Evolutionary conservation across 2,888 invertebrate genomes (phyloP), one percentile per base, ranked within the genome.

Genomic region (Stratiomys singularior): DNA sequence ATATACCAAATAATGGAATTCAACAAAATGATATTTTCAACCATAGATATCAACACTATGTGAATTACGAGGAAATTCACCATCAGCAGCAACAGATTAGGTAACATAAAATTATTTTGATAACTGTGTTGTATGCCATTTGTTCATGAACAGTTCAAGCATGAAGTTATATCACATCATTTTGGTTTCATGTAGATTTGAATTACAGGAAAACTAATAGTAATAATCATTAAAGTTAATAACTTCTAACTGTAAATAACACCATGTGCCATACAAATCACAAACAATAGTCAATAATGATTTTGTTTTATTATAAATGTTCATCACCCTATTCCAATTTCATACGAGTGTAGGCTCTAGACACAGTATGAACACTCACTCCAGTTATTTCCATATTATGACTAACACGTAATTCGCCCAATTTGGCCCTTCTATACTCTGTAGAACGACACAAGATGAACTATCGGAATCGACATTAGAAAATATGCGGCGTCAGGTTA

Each of bases 11-110:
- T 76, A 74, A 27, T 30, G 56, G 87, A 69, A 86, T 86, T 60
- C 85, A 86, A 80, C 86, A 86, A 74, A 86, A 84, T 76, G 87
- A 88, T 81, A 84, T 87, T 69, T 87, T 87, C 81, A 87, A 87
- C 82, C 87, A 87, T 84, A 85, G 87, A 78, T 87, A 87, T 84
- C 87, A 87, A 80, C 94, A 95, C 85, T 95, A 95, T 85, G 94
- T 94, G 81, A 95, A 95, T 87, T 94, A 94, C 83, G 93, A 94
- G 85, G 95, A 95, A 87, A 91, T 95, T 83, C 94, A 94, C 87
- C 93, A 92, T 83, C 94, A 58, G 18, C 30, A 28, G 58, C 30
- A 58, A 30, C 58, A 94, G 86, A 89, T 94, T 82, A 94, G 93
- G 94, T 94, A 76, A 74, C 21, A 60, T 18, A 2, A 60, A 60